phyloP scores from a whole-genome alignment of 2,888 invertebrate species.

The Dasysyrphus albostriatus region DNA sequence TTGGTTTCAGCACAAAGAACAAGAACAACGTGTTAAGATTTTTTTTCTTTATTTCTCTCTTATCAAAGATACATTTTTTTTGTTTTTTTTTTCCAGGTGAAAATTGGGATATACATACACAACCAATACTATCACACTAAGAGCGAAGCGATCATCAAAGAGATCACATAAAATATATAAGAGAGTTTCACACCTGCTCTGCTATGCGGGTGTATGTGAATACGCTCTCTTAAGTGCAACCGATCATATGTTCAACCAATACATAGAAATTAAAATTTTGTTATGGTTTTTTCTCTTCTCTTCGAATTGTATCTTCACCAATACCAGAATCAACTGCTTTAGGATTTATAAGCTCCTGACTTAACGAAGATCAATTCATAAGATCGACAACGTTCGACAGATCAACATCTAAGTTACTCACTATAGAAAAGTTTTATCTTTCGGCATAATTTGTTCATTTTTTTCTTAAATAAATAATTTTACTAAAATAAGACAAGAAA shows the following conservation, averaged over 20 bases:
- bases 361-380: conserved; percentile 83
- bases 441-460: conserved; percentile 40
- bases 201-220: conserved; percentile 44
- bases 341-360: conserved; percentile 83
- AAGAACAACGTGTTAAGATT: conserved; percentile 5
- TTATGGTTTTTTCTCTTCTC: conserved; percentile 68
- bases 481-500: neutral
- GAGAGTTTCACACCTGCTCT: conserved; percentile 52
- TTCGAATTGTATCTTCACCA: conserved; percentile 38
- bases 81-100: conserved; percentile 60
- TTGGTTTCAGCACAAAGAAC: conserved; percentile 32
- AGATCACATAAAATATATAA: neutral
- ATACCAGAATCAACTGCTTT: conserved; percentile 57
- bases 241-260: conserved; percentile 69
- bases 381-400: conserved; percentile 83
- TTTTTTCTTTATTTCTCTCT: conserved; percentile 45
- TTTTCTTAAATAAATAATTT: neutral
- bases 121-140: conserved; percentile 1
- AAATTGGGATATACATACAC: conserved; percentile 33
- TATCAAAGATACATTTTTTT: conserved; percentile 28
- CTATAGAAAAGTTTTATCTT: conserved; percentile 5
- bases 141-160: conserved; percentile 11
- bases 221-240: conserved; percentile 53
- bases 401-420: conserved; percentile 78
- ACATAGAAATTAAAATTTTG: conserved; percentile 22